Evolutionary conservation across 2,888 invertebrate species (phyloP), one percentile per base, ranked within the genome.

Genomic region (Boloria euphrosyne): DNA sequence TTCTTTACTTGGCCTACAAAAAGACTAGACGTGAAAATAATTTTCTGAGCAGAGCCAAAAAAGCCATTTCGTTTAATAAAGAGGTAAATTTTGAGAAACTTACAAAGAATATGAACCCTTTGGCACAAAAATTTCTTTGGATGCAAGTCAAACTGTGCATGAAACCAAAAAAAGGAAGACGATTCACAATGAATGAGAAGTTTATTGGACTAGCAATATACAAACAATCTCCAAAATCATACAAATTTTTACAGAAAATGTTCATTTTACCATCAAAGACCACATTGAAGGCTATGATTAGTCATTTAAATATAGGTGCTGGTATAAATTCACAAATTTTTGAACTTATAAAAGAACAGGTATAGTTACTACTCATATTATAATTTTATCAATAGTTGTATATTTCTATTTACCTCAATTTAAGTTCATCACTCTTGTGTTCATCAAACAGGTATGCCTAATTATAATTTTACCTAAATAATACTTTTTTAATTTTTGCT

Each of bases 251-350:
- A 16, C 60, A 61, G n/a, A 61, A 61, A 13, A 65, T 52, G 31
- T 31, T 31, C 7, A 31, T 54, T 62, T 65, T 65, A 49, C 51
- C 59, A 46, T 58, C 51, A 38, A 53, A 27, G n/a, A 17, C 10
- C 44, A 44, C 44, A 13, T 44, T 44, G 14, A 44, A 44, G 13
- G 14, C 10, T 13, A 44, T 44, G 44, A 44, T 44, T n/a, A 22
- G 18, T 59, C 17, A 27, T 62, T 62, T 51, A 54, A 66, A 49
- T 17, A 43, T 17, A 55, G 16, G 43, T 22, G 14, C 46, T 63
- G 69, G 64, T 50, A 62, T 52, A 17, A 49, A 10, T 57, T 49
- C n/a, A 61, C 71, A 55, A 75, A 70, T 64, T 13, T 69, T 0
- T 75, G 73, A 44, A 44, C 13, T 14, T 44, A 44, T 44, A 44